phyloP scores from a whole-genome alignment of 2,113 vertebrate genomes.

The Bungarus multicinctus region DNA sequence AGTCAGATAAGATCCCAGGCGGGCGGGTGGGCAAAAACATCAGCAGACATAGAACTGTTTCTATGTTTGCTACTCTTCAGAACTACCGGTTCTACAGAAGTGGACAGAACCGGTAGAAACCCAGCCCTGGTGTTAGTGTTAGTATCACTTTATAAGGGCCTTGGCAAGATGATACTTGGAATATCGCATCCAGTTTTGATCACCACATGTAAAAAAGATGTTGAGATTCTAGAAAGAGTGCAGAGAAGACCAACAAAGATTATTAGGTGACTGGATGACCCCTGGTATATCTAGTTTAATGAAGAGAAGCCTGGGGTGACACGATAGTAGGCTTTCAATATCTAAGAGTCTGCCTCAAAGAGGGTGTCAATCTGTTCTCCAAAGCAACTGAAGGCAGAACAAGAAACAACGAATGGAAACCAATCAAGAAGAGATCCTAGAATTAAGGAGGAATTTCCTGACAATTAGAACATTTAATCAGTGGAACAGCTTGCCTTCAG shows the following conservation, averaged over 20 bases:
- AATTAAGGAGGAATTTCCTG: neutral
- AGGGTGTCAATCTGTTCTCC: neutral
- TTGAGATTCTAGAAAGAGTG: neutral
- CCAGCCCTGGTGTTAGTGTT: too few relatives aligned
- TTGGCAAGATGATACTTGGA: neutral
- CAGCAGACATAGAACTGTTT: too few relatives aligned
- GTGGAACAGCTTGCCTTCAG: neutral
- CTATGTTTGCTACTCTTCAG: too few relatives aligned
- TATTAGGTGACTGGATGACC: neutral
- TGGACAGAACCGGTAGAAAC: too few relatives aligned
- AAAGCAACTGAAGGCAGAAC: neutral
- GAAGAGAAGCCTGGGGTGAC: neutral
- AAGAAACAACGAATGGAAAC: neutral
- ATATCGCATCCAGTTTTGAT: neutral
- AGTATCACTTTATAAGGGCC: neutral
- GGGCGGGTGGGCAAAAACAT: too few relatives aligned
- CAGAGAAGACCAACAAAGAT: neutral
- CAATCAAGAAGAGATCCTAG: neutral
- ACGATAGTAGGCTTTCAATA: neutral
- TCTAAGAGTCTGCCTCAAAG: neutral
- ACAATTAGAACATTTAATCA: neutral
- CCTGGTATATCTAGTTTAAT: neutral
- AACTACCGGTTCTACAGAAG: too few relatives aligned
- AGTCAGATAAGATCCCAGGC: too few relatives aligned
- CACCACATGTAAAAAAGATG: neutral